Evolutionary conservation across 1,140 invertebrate genomes (phyloP).

Genomic region (Amyelois transitella): DNA sequence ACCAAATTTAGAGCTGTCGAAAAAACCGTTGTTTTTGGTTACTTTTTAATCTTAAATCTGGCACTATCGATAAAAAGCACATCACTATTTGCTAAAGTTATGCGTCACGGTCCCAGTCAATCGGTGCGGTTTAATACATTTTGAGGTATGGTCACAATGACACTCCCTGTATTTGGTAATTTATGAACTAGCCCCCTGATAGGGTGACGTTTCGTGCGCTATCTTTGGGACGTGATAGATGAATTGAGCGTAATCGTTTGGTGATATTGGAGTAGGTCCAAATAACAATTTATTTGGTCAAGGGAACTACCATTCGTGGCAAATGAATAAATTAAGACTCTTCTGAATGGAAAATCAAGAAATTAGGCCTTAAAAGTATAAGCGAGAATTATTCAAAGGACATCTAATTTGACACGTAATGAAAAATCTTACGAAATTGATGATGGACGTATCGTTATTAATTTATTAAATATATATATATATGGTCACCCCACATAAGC

Average conservation of each 20-base stretch:
- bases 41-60: too few relatives aligned
- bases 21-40: too few relatives aligned
- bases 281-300: too few relatives aligned
- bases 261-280: background rate
- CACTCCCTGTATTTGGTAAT: constrained; percentile 53
- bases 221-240: constrained; percentile 23
- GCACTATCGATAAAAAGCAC: background rate
- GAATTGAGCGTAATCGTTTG: background rate
- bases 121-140: constrained; percentile 63
- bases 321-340: too few relatives aligned
- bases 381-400: too few relatives aligned
- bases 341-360: too few relatives aligned
- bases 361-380: too few relatives aligned
- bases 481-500: constrained; percentile 30
- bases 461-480: constrained; percentile 6
- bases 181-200: constrained; percentile 44
- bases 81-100: constrained; percentile 31
- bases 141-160: constrained; percentile 48
- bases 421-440: too few relatives aligned
- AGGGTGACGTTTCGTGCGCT: constrained; percentile 41
- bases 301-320: too few relatives aligned
- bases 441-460: too few relatives aligned
- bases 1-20: too few relatives aligned
- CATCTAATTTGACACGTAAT: too few relatives aligned
- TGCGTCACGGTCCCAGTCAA: constrained; percentile 60